Conservation (phyloP, 2,888 invertebrate species). For the Microchrysa polita region DNA sequence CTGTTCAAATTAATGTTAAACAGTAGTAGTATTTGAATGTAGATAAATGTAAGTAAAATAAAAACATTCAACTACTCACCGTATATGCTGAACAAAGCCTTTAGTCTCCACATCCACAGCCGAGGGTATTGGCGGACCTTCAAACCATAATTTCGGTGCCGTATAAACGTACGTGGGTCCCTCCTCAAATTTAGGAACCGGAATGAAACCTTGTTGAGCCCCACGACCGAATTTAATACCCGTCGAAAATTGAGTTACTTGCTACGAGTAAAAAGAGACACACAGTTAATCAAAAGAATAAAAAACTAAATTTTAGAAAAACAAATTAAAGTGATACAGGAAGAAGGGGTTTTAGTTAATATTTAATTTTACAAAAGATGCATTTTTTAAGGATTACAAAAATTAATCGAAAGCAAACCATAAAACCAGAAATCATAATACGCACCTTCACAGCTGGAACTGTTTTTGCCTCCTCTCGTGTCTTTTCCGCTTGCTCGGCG, state of each 20-base stretch:
- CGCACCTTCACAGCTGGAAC: constrained; percentile 61
- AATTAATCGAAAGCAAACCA: too few relatives aligned
- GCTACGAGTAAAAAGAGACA: constrained; percentile 8
- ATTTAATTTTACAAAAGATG: background rate
- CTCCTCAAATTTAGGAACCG: constrained; percentile 78
- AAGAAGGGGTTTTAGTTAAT: constrained; percentile 11
- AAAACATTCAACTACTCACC: constrained; percentile 56
- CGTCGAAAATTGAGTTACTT: constrained; percentile 80
- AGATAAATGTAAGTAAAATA: background rate
- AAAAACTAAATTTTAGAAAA: too few relatives aligned
- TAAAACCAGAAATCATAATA: constrained; percentile 47
- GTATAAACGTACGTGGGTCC: constrained; percentile 80
- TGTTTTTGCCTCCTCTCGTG: constrained; percentile 69
- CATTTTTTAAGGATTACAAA: background rate
- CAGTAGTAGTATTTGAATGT: background rate
- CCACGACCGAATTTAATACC: constrained; percentile 84
- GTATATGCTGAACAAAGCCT: constrained; percentile 80
- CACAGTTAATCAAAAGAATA: background rate
- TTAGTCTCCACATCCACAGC: constrained; percentile 70
- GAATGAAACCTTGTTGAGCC: constrained; percentile 70
- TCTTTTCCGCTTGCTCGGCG: constrained; percentile 74
- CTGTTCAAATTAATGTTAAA: constrained; percentile 61
- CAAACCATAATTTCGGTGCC: constrained; percentile 68
- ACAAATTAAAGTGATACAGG: too few relatives aligned
- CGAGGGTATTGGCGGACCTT: constrained; percentile 79